Percentiles rank a stretch among this genome's conserved stretches.
Conservation (phyloP, 1,140 invertebrate genomes). For the Sesamia nonagrioides region DNA sequence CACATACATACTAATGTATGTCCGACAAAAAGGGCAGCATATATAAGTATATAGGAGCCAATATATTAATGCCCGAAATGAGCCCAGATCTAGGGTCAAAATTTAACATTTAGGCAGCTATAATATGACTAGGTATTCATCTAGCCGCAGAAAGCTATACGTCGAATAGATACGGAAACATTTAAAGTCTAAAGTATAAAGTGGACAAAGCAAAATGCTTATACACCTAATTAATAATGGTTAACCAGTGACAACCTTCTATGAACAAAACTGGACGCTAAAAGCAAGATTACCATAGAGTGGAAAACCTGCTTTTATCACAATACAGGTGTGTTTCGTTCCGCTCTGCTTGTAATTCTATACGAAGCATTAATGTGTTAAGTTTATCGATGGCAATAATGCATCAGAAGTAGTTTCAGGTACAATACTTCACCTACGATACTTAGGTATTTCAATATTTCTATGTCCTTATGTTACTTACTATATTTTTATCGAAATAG, state of each 20-base stretch:
- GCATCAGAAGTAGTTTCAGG: conserved; percentile 10
- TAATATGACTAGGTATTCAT: no score
- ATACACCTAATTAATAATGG: conserved; percentile 18
- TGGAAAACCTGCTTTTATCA: conserved; percentile 32
- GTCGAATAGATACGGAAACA: neutral
- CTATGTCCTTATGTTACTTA: no score
- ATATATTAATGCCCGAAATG: no score
- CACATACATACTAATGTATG: no score
- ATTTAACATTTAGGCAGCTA: no score
- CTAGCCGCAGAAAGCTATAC: no score
- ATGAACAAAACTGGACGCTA: conserved; percentile 35
- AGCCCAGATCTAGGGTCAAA: no score
- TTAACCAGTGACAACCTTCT: conserved; percentile 21
- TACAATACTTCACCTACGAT: conserved; percentile 10
- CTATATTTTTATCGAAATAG: no score
- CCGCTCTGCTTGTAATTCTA: conserved; percentile 28
- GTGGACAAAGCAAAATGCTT: neutral
- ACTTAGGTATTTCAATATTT: neutral
- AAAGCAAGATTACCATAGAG: conserved; percentile 21
- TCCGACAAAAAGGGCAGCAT: no score
- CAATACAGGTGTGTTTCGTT: conserved; percentile 8
- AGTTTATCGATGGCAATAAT: conserved; percentile 42
- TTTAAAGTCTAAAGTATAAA: neutral
- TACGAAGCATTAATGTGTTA: conserved; percentile 45
- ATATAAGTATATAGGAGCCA: no score